Base-by-base conservation (phyloP, 1,140 invertebrate species). In the Lepidostoma basale region DNA sequence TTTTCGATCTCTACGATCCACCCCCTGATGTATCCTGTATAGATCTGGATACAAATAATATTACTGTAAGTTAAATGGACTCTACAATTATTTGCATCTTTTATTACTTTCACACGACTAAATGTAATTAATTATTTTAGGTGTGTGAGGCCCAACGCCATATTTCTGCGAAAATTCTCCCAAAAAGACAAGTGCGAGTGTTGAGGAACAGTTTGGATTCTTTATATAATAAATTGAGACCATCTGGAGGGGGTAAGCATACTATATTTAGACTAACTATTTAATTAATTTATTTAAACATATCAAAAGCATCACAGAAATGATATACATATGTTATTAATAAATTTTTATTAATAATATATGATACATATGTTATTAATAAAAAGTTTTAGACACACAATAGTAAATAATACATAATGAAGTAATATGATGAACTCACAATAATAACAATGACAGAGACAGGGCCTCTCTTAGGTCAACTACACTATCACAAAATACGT, bases 1-100 rank as follows among this genome's bases (percentile, higher is more conserved):
- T 99, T 84, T 99, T 99, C 80, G 98, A 99, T 79, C 82, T 98
- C 3, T 98, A 97, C 77, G 96, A 98, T 77, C 96, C 95, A 28
- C 98, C 97, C 20, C 82, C 89, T 9, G 98, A 99, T 84, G 96
- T 99, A 1, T 97, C 93, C 52, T 99, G 97, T 82, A 91, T 99
- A 18, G 98, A 99, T 87, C 85, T 99, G 74, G 98, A 99, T 77
- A 99, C 98, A 5, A 97, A 97, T 76, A 96, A 95, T 73, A 92
- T 95, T 63, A 92, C 91, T 40, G 89, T 92, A 78, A 80, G 86
- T 79, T 22, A 56, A 12, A 42, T 68, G 71, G n/a, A n/a, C n/a
- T n/a, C n/a, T n/a, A n/a, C n/a, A n/a, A n/a, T n/a, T n/a, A n/a
- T n/a, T n/a, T n/a, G n/a, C n/a, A n/a, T n/a, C n/a, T n/a, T n/a